Percentiles rank a stretch among this genome's conserved stretches.
Conservation (phyloP, 2,888 invertebrate species). For the Patella depressa region DNA sequence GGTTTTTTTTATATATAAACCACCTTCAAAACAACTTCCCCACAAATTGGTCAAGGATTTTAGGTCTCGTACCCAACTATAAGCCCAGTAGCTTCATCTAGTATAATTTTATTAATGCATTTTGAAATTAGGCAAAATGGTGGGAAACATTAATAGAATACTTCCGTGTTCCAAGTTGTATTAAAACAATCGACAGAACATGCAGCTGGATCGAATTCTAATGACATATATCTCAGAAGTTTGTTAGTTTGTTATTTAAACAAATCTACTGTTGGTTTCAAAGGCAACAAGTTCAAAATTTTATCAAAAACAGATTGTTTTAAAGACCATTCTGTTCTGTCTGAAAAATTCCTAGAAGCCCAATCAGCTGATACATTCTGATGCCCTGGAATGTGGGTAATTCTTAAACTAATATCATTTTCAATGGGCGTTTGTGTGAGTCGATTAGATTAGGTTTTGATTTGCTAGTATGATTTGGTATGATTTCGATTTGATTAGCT, state of each 20-base stretch:
- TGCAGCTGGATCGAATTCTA: slow-evolving; percentile 32
- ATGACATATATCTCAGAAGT: slow-evolving; percentile 27
- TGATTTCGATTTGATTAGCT: too few relatives aligned
- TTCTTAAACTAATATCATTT: background rate
- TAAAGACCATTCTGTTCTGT: slow-evolving; percentile 13
- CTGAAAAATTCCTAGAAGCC: background rate
- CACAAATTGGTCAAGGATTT: too few relatives aligned
- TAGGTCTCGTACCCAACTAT: too few relatives aligned
- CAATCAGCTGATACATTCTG: slow-evolving; percentile 4
- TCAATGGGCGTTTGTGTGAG: too few relatives aligned
- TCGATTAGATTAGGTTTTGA: too few relatives aligned
- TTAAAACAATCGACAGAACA: slow-evolving; percentile 35
- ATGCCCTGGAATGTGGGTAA: slow-evolving; percentile 6
- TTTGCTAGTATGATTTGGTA: too few relatives aligned
- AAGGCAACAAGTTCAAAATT: background rate
- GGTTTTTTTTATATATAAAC: too few relatives aligned
- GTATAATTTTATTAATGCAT: slow-evolving; percentile 31
- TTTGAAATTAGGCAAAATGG: slow-evolving; percentile 37
- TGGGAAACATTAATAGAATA: slow-evolving; percentile 31
- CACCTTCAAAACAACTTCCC: too few relatives aligned
- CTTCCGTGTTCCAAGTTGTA: slow-evolving; percentile 19
- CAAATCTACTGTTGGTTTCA: slow-evolving; percentile 25
- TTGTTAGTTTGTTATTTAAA: slow-evolving; percentile 20
- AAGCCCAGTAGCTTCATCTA: slow-evolving; percentile 23
- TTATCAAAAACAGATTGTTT: background rate